Percentiles rank a stretch among this genome's conserved stretches.
Evolutionary conservation across 2,113 vertebrate species (phyloP).

Genomic region (Scytalopus superciliaris): DNA sequence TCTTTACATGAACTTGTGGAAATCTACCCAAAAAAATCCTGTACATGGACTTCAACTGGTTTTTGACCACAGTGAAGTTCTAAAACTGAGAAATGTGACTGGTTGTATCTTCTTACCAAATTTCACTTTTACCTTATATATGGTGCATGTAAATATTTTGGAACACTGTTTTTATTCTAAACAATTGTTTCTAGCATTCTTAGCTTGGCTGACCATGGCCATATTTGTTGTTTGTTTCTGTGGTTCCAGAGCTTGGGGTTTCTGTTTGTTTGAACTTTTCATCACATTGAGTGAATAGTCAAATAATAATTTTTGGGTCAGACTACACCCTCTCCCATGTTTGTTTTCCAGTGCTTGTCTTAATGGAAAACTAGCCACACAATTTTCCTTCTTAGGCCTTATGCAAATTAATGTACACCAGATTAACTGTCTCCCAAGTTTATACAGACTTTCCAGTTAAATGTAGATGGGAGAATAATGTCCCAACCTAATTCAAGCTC

Average conservation of each 20-base stretch:
- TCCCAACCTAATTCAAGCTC: background rate
- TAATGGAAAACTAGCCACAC: background rate
- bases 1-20: background rate
- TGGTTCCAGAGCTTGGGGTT: background rate
- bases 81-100: background rate
- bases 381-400: background rate
- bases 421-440: background rate
- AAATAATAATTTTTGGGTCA: background rate
- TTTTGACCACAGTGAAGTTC: background rate
- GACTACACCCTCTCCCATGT: background rate
- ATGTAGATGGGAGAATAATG: background rate
- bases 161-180: background rate
- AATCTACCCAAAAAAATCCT: background rate
- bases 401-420: background rate
- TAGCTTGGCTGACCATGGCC: background rate
- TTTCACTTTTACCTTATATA: background rate
- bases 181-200: background rate
- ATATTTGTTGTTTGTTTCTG: rapidly evolving
- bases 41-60: background rate
- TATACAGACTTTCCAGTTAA: background rate
- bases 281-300: background rate
- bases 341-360: background rate
- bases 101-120: background rate
- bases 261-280: background rate
- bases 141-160: background rate